Base-by-base conservation (phyloP, 2,888 invertebrate species). In the Parnassius mnemosyne region DNA sequence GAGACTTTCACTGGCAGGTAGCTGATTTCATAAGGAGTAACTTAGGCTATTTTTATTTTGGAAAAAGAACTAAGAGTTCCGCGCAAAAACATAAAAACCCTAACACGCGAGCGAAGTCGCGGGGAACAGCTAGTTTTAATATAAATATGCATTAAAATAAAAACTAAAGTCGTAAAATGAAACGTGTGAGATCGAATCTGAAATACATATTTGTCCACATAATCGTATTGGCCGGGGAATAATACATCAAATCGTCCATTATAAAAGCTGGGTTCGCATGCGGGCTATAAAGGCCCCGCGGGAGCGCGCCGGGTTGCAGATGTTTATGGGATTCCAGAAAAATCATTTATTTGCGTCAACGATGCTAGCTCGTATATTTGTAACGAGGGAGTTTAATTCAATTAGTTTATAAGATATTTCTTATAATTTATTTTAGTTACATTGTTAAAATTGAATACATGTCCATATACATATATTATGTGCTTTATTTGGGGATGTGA, bases 221-320 rank as follows among this genome's bases (percentile, higher is more conserved):
- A 59, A 66, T 58, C 53, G 53, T 16, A 51, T 60, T 57, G 60
- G 46, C 61, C 43, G 53, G 66, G 66, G 64, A 64, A 41, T 54
- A 25, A 66, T 66, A 64, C 55, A 64, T 66, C 66, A 62, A 62
- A 66, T 60, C 54, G 55, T 63, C 64, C 60, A 60, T 66, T 64
- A 64, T 58, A 51, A 53, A 50, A 51, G 47, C 53, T 20, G 34
- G 46, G 13, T 25, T 44, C 20, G 54, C 42, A 51, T 43, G 53
- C 59, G 53, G 52, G 54, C 57, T 41, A 43, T 49, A 49, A 63
- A 52, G 20, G 53, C 47, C 65, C 63, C 63, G 20, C 47, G 66
- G 63, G 66, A 44, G 13, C n/a, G 34, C 25, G 13, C 50, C 50
- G 41, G 60, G 43, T 16, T 55, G 66, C 66, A 63, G 63, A 65